Conservation (phyloP, 53 echinoderm and acorn worm species). For the Holothuria leucospilota region DNA sequence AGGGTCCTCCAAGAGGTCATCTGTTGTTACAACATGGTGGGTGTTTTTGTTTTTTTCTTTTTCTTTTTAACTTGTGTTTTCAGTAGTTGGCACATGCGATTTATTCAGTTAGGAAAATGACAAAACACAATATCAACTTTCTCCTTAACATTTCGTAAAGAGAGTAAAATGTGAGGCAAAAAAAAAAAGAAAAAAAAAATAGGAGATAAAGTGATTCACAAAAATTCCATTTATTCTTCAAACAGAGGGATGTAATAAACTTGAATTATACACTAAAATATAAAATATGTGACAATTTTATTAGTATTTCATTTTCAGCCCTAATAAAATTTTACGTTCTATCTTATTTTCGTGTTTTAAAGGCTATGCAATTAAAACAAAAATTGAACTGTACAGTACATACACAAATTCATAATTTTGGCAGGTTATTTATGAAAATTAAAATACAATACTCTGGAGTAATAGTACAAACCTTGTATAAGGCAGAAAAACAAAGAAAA, state of each 20-base stretch:
- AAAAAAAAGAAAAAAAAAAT: not conserved
- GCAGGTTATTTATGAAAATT: constrained; percentile 31
- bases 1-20: too few relatives aligned
- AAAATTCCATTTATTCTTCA: constrained; percentile 35
- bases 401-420: constrained; percentile 38
- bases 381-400: constrained; percentile 17
- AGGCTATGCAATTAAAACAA: constrained; percentile 16
- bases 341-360: constrained; percentile 24
- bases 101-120: too few relatives aligned
- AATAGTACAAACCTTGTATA: constrained; percentile 11
- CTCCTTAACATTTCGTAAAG: not conserved
- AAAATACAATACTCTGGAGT: not conserved
- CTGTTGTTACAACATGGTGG: too few relatives aligned
- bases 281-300: constrained; percentile 39
- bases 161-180: not conserved
- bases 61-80: too few relatives aligned
- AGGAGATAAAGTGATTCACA: not conserved
- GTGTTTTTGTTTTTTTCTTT: too few relatives aligned
- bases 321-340: constrained; percentile 19
- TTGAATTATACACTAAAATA: constrained; percentile 46
- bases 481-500: constrained; percentile 1
- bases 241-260: constrained; percentile 28
- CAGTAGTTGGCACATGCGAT: too few relatives aligned
- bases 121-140: not conserved
- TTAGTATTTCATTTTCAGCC: constrained; percentile 45